phyloP scores from a whole-genome alignment of 1,140 invertebrate species.

The Zaprionus vittiger region DNA sequence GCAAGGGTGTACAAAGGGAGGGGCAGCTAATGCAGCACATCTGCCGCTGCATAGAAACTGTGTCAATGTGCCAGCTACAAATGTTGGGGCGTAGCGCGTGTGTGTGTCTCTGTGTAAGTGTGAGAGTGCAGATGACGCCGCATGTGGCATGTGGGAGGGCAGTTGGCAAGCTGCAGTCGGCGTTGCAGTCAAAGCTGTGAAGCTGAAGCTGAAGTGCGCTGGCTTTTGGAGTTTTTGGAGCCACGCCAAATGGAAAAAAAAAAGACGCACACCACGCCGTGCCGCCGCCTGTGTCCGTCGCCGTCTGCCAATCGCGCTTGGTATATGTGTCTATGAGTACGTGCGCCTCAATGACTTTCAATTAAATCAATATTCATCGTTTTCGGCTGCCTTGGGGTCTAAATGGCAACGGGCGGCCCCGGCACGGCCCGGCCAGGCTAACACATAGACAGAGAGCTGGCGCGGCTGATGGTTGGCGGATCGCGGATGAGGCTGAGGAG shows the following conservation, averaged over 20 bases:
- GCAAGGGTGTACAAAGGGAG: background rate
- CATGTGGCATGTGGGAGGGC: constrained; percentile 75
- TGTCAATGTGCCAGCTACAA: constrained; percentile 72
- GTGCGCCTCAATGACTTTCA: constrained; percentile 81
- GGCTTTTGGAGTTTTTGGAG: constrained; percentile 58
- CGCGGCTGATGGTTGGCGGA: no score
- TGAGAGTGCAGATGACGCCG: constrained; percentile 49
- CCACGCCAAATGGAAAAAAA: constrained; percentile 69
- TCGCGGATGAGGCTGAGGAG: constrained; percentile 4
- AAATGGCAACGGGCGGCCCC: constrained; percentile 75
- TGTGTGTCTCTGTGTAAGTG: constrained; percentile 37
- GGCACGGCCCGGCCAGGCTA: constrained; percentile 37
- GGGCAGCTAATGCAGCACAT: constrained; percentile 59
- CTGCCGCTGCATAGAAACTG: constrained; percentile 72
- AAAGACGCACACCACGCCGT: background rate
- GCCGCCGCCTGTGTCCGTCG: background rate
- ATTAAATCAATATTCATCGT: constrained; percentile 83
- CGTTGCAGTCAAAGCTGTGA: constrained; percentile 8
- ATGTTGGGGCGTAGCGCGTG: constrained; percentile 63
- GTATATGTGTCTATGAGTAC: constrained; percentile 66
- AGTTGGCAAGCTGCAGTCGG: background rate
- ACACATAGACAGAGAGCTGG: constrained; percentile 19
- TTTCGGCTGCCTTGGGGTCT: constrained; percentile 71
- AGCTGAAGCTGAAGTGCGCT: constrained; percentile 31
- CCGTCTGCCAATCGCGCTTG: background rate